Evolutionary conservation across 2,113 vertebrate genomes (phyloP).

Genomic region (Oxyruncus cristatus): DNA sequence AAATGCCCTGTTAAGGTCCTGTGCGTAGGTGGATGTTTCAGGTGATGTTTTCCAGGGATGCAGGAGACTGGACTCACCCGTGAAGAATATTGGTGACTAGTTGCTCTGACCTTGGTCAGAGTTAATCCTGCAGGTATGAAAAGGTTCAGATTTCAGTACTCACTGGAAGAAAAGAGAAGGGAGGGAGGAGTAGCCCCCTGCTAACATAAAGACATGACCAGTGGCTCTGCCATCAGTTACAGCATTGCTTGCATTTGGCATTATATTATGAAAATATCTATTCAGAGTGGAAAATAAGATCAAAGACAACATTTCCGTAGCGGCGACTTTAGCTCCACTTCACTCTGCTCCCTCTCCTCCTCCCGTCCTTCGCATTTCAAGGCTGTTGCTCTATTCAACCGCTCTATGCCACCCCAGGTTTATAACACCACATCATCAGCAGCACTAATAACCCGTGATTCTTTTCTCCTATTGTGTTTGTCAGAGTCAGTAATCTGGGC

Average conservation of each 20-base stretch:
- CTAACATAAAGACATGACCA: neutral
- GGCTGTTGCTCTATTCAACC: neutral
- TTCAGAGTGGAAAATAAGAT: conserved; percentile 47
- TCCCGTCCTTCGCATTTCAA: neutral
- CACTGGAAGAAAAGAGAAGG: neutral
- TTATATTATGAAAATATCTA: conserved; percentile 60
- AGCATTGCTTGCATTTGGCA: conserved; percentile 9
- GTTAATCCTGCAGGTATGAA: conserved; percentile 49
- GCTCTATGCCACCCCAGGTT: conserved; percentile 4
- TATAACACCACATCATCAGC: conserved; percentile 1
- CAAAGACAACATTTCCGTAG: conserved; percentile 37
- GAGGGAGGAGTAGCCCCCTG: neutral
- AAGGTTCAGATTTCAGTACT: conserved; percentile 14
- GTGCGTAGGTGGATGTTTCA: neutral
- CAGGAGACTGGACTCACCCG: neutral
- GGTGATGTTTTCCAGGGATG: neutral
- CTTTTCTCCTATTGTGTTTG: conserved; percentile 42
- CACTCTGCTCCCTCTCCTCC: conserved; percentile 46
- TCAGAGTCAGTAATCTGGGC: conserved; percentile 47
- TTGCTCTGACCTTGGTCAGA: conserved; percentile 47
- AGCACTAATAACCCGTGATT: conserved; percentile 45
- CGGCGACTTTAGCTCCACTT: conserved; percentile 23
- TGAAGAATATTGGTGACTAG: neutral
- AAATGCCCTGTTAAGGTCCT: neutral
- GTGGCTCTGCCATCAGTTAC: neutral